Evolutionary conservation across 2,113 vertebrate genomes (phyloP), one percentile per base, ranked within the genome.

Genomic region (Circaetus gallicus): DNA sequence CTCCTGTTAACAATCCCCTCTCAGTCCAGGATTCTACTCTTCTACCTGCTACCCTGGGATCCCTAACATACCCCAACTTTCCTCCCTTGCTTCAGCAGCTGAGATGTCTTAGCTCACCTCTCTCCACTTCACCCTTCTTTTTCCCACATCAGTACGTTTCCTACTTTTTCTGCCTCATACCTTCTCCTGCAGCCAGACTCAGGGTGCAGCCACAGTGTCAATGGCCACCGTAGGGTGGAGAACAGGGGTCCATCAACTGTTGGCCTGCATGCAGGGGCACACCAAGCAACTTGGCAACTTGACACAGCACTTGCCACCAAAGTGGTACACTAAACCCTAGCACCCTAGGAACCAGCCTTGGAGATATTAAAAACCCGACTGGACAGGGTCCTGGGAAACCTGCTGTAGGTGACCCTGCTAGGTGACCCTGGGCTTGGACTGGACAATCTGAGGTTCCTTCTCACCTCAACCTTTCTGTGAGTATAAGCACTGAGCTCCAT

Each of bases 181-280:
- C 3, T 61, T 49, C 74, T 65, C 43, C 38, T 67, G 36, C 36
- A 78, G 74, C 58, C 29, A 74, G 72, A 67, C 4, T 6, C 28
- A 32, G 14, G 28, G 16, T 3, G 0, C n/a, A 61, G 31, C 31
- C 2, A 0, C 20, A 22, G 15, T 1, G 1, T n/a, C 0, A 2
- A 20, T 72, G 42, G 29, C 26, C 34, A 72, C 42, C 34, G 36
- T 24, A 61, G 34, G 56, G 19, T 36, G 58, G 9, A 77, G 12
- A 80, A 36, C 26, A 49, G 31, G 13, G 28, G 6, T 56, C n/a
- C 91, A n/a, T 34, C 61, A 74, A 8, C 47, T 55, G 26, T 22
- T 76, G 47, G 22, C 29, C 56, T 72, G 34, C 11, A 4, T 49
- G 11, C 12, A 76, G 42, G 55, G 40, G 8, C 12, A 90, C 43